These are phyloP conservation scores for Microcebus tavaratra DNA, from an alignment of 2,113 vertebrate genomes.

Conservation along the genomic window DNA sequence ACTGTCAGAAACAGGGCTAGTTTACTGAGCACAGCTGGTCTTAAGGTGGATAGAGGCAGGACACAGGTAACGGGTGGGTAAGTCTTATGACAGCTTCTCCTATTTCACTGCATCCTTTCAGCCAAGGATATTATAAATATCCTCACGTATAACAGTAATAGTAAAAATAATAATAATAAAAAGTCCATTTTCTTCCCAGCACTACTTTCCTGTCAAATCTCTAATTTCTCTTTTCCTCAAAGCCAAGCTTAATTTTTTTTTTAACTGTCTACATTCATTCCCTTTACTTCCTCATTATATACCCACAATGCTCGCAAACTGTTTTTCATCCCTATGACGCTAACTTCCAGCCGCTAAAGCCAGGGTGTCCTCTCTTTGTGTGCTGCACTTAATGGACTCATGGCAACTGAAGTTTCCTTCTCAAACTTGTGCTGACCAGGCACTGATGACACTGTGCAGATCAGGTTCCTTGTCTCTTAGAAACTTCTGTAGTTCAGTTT, in stretches of 20 bases:
- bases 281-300: background rate
- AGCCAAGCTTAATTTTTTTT: background rate
- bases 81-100: background rate
- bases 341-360: background rate
- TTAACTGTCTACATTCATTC: background rate
- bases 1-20: rapidly evolving
- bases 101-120: background rate
- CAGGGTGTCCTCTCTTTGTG: background rate
- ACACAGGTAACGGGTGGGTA: background rate
- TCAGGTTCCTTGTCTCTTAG: background rate
- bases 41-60: background rate
- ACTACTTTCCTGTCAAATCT: background rate
- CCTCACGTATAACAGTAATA: too few relatives aligned
- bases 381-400: background rate
- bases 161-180: background rate
- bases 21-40: background rate
- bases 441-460: background rate
- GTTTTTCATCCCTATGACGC: background rate
- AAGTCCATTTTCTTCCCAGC: background rate
- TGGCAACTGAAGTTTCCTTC: background rate
- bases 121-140: background rate
- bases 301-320: background rate
- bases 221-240: background rate
- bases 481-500: background rate
- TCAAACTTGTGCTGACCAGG: too few relatives aligned